A percentile compares a stretch with the other conserved stretches of the same genome.
Conservation (phyloP, 2,797 vertebrate species). For the Smutsia gigantea region DNA sequence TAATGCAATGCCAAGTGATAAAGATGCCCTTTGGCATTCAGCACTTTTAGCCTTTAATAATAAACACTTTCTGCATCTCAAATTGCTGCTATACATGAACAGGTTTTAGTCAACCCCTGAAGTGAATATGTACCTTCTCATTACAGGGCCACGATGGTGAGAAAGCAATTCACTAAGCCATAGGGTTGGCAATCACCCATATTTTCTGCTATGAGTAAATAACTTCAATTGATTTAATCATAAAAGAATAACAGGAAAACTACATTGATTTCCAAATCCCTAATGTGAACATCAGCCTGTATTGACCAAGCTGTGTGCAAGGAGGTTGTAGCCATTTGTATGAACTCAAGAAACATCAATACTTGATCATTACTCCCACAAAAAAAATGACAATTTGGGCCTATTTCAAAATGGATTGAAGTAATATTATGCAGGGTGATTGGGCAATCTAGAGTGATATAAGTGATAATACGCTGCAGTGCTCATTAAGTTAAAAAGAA, state of each 20-base stretch:
- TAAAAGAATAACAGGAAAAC: slow-evolving; percentile 91
- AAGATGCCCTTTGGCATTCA: slow-evolving; percentile 87
- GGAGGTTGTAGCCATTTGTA: slow-evolving; percentile 87
- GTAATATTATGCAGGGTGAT: slow-evolving; percentile 80
- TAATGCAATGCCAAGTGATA: slow-evolving; percentile 85
- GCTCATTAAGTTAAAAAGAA: slow-evolving; percentile 84
- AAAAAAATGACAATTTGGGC: slow-evolving; percentile 86
- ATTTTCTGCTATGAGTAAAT: slow-evolving; percentile 91
- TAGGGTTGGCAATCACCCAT: slow-evolving; percentile 86
- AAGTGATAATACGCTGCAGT: slow-evolving; percentile 78
- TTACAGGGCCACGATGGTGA: slow-evolving; percentile 85
- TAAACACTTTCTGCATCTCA: slow-evolving; percentile 87
- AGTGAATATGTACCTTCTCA: slow-evolving; percentile 86
- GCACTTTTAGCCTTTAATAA: slow-evolving; percentile 86
- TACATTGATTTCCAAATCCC: slow-evolving; percentile 89
- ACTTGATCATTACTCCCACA: slow-evolving; percentile 87
- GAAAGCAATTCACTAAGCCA: slow-evolving; percentile 86
- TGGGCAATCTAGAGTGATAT: slow-evolving; percentile 79
- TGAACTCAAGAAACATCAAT: slow-evolving; percentile 87
- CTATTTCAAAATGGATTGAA: slow-evolving; percentile 84
- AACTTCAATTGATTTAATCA: slow-evolving; percentile 91
- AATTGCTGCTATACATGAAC: slow-evolving; percentile 86
- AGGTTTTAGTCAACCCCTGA: slow-evolving; percentile 86
- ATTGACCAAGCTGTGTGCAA: slow-evolving; percentile 85
- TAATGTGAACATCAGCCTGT: slow-evolving; percentile 89